Evolutionary conservation across 2,888 invertebrate genomes (phyloP), one percentile per base, ranked within the genome.

Genomic region (Amblyjoppa proteus): DNA sequence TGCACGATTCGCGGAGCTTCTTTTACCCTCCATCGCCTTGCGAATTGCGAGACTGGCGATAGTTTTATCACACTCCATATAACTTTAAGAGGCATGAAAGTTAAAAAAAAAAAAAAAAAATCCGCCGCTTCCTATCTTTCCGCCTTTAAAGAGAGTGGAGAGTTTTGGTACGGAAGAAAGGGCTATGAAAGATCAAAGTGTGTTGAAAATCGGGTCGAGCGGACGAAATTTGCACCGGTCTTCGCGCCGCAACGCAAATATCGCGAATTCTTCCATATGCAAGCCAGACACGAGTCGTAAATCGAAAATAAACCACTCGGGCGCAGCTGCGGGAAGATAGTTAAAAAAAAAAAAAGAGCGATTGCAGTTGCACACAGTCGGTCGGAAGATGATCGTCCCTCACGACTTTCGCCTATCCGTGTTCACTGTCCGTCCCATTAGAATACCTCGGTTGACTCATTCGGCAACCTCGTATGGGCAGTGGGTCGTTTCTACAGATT

Each of bases 281-380:
- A 51, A 87, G 71, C 81, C 88, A 87, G 85, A 88, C 87, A 53
- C 79, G 66, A 58, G 71, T 84, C 88, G 85, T 86, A 88, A 87
- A 86, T 85, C 81, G 61, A 85, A 88, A 87, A 88, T 86, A 88
- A 88, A 87, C 86, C 79, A 81, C 85, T 80, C 81, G 69, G 79
- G 76, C 66, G 71, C 78, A 41, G 78, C 70, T 38, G 25, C 64
- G 20, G 56, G 49, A 58, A 71, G 76, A 64, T 58, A 31, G 79
- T 66, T 38, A 34, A 20, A 34, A 71, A 53, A 20, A 34, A 70
- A 79, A 82, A 70, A 20, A 20, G 20, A 79, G 49, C 66, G 49
- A 51, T 58, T 75, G 79, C 71, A 31, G 41, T 75, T 64, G 45
- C 31, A 31, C 61, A 58, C 41, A 28, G 49, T n/a, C 61, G 61